Evolutionary conservation across 2,113 vertebrate genomes (phyloP).

Genomic region (Terrapene triunguis): DNA sequence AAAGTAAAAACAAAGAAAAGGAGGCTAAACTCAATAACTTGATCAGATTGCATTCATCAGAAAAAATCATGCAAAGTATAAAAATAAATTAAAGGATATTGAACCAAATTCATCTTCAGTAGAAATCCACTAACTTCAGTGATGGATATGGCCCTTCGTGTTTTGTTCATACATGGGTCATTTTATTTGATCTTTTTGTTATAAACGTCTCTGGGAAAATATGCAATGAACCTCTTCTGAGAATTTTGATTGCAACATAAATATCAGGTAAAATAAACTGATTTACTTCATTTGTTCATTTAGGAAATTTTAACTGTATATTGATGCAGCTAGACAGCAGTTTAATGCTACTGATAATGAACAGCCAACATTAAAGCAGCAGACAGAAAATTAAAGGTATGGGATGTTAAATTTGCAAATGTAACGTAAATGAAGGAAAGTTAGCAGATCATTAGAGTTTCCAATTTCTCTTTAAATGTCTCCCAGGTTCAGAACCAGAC

Average conservation of each 20-base stretch:
- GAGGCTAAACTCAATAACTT: not conserved
- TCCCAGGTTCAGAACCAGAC: slow-evolving; percentile 49
- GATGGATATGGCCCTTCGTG: not conserved
- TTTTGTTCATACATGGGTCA: not conserved
- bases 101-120: not conserved
- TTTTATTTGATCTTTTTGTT: slow-evolving; percentile 32
- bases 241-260: slow-evolving; percentile 41
- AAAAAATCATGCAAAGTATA: not conserved
- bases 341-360: slow-evolving; percentile 64
- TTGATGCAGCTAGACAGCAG: slow-evolving; percentile 37
- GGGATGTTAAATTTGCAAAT: slow-evolving; percentile 64
- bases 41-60: not conserved
- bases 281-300: slow-evolving; percentile 63
- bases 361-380: slow-evolving; percentile 62
- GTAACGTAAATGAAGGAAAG: slow-evolving; percentile 68
- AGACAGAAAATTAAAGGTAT: slow-evolving; percentile 64
- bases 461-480: slow-evolving; percentile 73
- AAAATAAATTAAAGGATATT: not conserved
- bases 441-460: slow-evolving; percentile 73
- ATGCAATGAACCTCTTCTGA: not conserved
- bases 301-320: slow-evolving; percentile 44
- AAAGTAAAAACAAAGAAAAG: not conserved
- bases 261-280: slow-evolving; percentile 46
- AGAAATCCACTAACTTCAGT: not conserved
- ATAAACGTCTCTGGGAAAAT: not conserved